Evolutionary conservation across 1,140 invertebrate species (phyloP).

Genomic region (Aphidius gifuensis): DNA sequence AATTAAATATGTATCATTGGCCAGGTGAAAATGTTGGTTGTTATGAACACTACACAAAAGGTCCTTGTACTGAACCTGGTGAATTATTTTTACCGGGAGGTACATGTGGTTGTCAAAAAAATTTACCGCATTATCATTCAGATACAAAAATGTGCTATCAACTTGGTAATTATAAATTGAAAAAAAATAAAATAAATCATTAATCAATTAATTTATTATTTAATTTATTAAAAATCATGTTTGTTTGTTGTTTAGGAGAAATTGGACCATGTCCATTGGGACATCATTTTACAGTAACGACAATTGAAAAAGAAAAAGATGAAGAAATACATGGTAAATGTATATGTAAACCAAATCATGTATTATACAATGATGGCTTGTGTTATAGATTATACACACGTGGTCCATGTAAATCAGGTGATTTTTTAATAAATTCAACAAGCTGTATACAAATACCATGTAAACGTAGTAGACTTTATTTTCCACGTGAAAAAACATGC

Average conservation of each 20-base stretch:
- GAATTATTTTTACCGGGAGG: slow-evolving; percentile 71
- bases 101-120: slow-evolving; percentile 66
- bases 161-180: slow-evolving; percentile 59
- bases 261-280: slow-evolving; percentile 69
- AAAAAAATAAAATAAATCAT: slow-evolving; percentile 11
- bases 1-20: slow-evolving; percentile 55
- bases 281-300: slow-evolving; percentile 61
- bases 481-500: slow-evolving; percentile 68
- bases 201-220: neutral
- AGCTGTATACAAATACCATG: slow-evolving; percentile 66
- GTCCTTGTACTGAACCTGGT: slow-evolving; percentile 71
- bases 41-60: slow-evolving; percentile 73
- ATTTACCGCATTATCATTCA: slow-evolving; percentile 70
- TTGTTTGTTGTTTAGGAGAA: slow-evolving; percentile 50
- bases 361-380: slow-evolving; percentile 63
- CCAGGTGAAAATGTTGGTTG: slow-evolving; percentile 60
- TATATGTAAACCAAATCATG: slow-evolving; percentile 68
- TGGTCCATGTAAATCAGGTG: slow-evolving; percentile 67
- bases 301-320: slow-evolving; percentile 38
- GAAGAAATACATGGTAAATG: slow-evolving; percentile 57
- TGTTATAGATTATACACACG: slow-evolving; percentile 75
- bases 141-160: slow-evolving; percentile 69
- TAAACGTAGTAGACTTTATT: slow-evolving; percentile 69
- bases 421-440: slow-evolving; percentile 65
- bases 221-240: neutral